These are phyloP conservation scores for Hymenopus coronatus DNA, from an alignment of 2,888 invertebrate species.

Conservation along the genomic window DNA sequence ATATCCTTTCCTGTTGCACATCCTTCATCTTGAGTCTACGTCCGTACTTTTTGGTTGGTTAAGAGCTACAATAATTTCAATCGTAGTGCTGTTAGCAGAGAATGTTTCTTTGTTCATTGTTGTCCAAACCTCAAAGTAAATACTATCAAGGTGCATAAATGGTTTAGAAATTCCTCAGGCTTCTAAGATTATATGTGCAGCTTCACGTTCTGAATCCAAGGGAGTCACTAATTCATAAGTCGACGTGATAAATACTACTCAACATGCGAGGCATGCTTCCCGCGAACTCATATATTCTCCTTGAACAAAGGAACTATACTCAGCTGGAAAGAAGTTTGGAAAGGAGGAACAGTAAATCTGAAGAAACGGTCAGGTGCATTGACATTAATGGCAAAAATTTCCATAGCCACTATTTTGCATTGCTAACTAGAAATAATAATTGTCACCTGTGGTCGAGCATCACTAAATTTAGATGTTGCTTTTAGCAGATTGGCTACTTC, in stretches of 20 bases:
- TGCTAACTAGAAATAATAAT: neutral
- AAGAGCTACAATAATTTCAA: too few relatives aligned
- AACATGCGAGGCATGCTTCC: neutral
- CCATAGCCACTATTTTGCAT: neutral
- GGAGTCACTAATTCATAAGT: neutral
- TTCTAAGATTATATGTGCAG: neutral
- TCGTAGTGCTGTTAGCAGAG: too few relatives aligned
- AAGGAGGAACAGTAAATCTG: neutral
- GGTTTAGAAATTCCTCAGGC: neutral
- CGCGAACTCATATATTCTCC: neutral
- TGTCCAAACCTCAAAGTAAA: neutral
- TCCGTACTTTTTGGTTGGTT: too few relatives aligned
- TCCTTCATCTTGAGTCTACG: too few relatives aligned
- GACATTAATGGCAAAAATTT: neutral
- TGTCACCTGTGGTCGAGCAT: neutral
- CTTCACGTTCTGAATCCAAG: neutral
- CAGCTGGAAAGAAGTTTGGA: neutral
- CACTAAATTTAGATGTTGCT: neutral
- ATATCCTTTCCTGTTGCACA: too few relatives aligned
- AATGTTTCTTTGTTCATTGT: neutral
- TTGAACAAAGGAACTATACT: neutral
- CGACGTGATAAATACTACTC: neutral
- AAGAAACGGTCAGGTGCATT: neutral
- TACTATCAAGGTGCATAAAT: neutral
- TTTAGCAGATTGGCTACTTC: neutral